A percentile compares a stretch with the other conserved stretches of the same genome.
phyloP scores from a whole-genome alignment of 2,888 invertebrate genomes.

The Lepeophtheirus nordmannii region DNA sequence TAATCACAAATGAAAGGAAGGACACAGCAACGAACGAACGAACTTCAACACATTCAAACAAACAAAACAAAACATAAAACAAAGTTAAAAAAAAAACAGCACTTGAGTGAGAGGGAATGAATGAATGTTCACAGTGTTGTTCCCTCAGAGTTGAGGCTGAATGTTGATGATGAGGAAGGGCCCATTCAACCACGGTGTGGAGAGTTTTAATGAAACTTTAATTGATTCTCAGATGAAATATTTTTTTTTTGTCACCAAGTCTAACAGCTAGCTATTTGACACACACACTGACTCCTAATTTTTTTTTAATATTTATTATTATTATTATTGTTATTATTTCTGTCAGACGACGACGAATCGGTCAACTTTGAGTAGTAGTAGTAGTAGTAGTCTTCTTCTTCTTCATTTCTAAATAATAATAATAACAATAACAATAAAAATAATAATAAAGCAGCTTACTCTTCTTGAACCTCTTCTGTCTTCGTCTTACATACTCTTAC shows the following conservation, averaged over 20 bases:
- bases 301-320: conserved; percentile 3
- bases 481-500: too few relatives aligned
- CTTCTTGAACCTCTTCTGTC: too few relatives aligned
- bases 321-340: conserved; percentile 3
- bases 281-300: background rate
- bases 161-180: too few relatives aligned
- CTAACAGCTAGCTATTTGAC: conserved; percentile 1
- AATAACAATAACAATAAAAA: background rate
- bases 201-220: background rate
- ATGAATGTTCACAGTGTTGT: too few relatives aligned
- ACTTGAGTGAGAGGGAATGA: too few relatives aligned
- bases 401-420: background rate
- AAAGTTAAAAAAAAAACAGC: too few relatives aligned
- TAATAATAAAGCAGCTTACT: background rate
- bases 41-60: too few relatives aligned
- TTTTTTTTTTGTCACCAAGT: background rate
- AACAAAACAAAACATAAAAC: too few relatives aligned
- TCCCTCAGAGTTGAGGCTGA: too few relatives aligned
- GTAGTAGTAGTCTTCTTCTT: background rate
- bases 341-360: conserved; percentile 9
- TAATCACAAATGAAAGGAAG: too few relatives aligned
- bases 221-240: background rate
- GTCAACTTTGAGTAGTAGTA: conserved; percentile 8
- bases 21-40: too few relatives aligned
- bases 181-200: too few relatives aligned